Evolutionary conservation across 2,113 vertebrate genomes (phyloP).

Genomic region (Burhinus oedicnemus): DNA sequence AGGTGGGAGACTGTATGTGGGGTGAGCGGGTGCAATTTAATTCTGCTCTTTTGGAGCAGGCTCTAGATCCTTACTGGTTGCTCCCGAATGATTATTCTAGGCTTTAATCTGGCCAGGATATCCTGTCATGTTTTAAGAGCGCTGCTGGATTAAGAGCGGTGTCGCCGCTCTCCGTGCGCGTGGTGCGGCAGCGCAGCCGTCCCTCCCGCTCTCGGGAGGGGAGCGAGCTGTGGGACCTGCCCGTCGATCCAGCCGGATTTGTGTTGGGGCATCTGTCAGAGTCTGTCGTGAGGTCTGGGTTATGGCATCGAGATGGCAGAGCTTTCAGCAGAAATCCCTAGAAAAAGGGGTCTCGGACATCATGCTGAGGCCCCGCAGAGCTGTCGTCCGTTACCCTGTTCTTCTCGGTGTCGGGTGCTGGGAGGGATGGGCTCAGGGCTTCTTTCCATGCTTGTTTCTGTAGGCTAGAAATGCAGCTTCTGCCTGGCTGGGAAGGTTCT

Average conservation of each 20-base stretch:
- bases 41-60: not conserved
- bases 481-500: not conserved
- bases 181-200: fast-evolving
- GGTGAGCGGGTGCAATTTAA: not conserved
- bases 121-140: not conserved
- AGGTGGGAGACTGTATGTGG: not conserved
- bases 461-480: not conserved
- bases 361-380: not conserved
- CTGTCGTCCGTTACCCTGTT: fast-evolving
- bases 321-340: not conserved
- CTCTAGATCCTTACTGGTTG: not conserved
- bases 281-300: not conserved
- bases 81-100: too few relatives aligned
- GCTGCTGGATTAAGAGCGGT: fast-evolving
- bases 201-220: fast-evolving
- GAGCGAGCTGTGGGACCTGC: fast-evolving
- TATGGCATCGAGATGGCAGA: fast-evolving
- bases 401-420: not conserved
- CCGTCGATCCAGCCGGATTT: fast-evolving
- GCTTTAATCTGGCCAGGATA: not conserved
- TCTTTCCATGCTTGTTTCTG: not conserved
- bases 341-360: not conserved
- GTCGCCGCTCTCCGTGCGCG: fast-evolving
- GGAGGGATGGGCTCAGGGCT: not conserved
- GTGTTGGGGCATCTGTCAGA: fast-evolving